phyloP scores from a whole-genome alignment of 2,797 vertebrate species.

The Pogonophryne albipinna region DNA sequence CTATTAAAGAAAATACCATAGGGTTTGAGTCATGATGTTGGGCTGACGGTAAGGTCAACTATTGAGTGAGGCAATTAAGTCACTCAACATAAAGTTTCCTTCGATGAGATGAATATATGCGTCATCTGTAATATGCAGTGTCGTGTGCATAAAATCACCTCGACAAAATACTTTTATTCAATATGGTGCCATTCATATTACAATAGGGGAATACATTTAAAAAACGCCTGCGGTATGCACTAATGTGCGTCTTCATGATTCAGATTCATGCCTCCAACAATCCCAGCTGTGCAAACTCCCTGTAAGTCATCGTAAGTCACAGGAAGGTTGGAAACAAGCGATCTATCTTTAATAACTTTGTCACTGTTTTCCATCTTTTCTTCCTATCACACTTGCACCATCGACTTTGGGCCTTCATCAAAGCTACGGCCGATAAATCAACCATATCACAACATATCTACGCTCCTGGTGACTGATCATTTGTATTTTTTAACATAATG shows the following conservation, averaged over 20 bases:
- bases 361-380: slow-evolving; percentile 46
- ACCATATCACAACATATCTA: slow-evolving; percentile 66
- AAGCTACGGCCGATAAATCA: slow-evolving; percentile 73
- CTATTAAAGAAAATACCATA: background rate
- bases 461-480: slow-evolving; percentile 61
- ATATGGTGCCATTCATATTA: slow-evolving; percentile 16
- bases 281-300: slow-evolving; percentile 24
- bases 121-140: background rate
- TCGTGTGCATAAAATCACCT: background rate
- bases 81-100: slow-evolving; percentile 5
- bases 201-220: slow-evolving; percentile 5
- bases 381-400: slow-evolving; percentile 59
- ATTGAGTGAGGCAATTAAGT: background rate
- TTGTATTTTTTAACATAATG: slow-evolving; percentile 44
- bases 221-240: slow-evolving; percentile 11
- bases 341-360: slow-evolving; percentile 59
- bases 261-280: slow-evolving; percentile 11
- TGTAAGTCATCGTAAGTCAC: slow-evolving; percentile 58
- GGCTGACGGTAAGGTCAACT: background rate
- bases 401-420: slow-evolving; percentile 75
- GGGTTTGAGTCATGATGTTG: background rate
- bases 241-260: slow-evolving; percentile 29
- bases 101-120: background rate
- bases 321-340: slow-evolving; percentile 52
- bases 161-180: slow-evolving; percentile 5